These are phyloP conservation scores for Chloroceryle inda DNA, from an alignment of 2,797 vertebrate species.

Conservation along the genomic window DNA sequence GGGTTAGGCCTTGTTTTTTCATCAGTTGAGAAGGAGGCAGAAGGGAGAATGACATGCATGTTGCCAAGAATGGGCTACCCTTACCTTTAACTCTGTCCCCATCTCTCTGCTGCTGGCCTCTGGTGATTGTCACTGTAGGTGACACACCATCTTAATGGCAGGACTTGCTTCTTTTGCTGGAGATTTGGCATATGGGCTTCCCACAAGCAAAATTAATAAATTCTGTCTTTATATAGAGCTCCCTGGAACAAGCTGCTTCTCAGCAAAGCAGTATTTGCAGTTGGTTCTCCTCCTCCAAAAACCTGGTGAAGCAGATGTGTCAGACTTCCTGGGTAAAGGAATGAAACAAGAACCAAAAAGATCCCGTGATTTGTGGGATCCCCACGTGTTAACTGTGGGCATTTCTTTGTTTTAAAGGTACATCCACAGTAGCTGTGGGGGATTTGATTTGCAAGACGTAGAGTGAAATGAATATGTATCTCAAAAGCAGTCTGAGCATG, in stretches of 20 bases:
- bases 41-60: neutral
- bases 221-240: neutral
- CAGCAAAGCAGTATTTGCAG: neutral
- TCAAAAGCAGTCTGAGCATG: neutral
- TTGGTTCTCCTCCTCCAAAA: conserved; percentile 1
- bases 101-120: conserved; percentile 12
- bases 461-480: neutral
- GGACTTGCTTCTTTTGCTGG: neutral
- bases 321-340: conserved; percentile 20
- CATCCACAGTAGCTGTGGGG: conserved; percentile 1
- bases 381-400: conserved; percentile 10
- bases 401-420: neutral
- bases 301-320: neutral
- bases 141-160: neutral
- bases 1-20: conserved; percentile 51
- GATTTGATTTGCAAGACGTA: neutral
- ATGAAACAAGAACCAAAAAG: conserved; percentile 56
- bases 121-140: neutral
- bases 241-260: conserved; percentile 34
- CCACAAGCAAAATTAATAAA: neutral
- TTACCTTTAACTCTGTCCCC: conserved; percentile 19
- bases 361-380: neutral
- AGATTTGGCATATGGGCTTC: neutral
- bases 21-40: conserved; percentile 28
- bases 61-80: neutral